These are phyloP conservation scores for Dasysyrphus tricinctus DNA, from an alignment of 2,888 invertebrate species.

Conservation along the genomic window DNA sequence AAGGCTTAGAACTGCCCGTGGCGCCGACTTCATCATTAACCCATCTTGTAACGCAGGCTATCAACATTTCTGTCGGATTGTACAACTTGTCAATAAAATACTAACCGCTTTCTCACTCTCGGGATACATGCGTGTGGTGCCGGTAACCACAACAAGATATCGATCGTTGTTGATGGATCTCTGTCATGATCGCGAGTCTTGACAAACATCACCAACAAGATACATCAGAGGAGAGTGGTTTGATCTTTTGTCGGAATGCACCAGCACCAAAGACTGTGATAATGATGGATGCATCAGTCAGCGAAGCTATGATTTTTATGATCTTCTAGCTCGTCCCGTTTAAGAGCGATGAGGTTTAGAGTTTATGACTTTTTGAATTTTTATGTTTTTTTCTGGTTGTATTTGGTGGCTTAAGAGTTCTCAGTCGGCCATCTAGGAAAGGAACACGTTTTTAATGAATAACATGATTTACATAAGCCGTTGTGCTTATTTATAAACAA, in stretches of 20 bases:
- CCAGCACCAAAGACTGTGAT: conserved; percentile 14
- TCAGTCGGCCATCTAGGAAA: neutral
- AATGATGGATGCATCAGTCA: conserved; percentile 45
- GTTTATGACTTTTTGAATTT: conserved; percentile 46
- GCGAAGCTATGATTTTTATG: conserved; percentile 51
- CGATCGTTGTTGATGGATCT: conserved; percentile 66
- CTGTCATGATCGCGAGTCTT: conserved; percentile 42
- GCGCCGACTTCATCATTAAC: conserved; percentile 50
- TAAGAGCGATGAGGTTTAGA: conserved; percentile 32
- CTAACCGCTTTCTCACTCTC: conserved; percentile 64
- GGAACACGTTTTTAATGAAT: conserved; percentile 2
- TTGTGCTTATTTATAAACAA: conserved; percentile 4
- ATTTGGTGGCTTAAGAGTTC: neutral
- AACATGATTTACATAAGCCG: neutral
- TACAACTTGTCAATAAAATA: conserved; percentile 68
- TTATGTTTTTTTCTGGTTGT: neutral
- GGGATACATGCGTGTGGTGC: conserved; percentile 31
- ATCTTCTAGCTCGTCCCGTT: conserved; percentile 34
- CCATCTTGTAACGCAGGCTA: conserved; percentile 40
- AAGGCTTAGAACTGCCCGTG: conserved; percentile 14
- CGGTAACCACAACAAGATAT: conserved; percentile 58
- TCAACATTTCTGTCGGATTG: conserved; percentile 48
- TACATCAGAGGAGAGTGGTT: conserved; percentile 11
- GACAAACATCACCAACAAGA: conserved; percentile 44
- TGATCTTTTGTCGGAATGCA: conserved; percentile 21